A percentile compares a stretch with the other conserved stretches of the same genome.
Conservation (phyloP, 2,888 invertebrate species). For the Cheilosia grossa region DNA sequence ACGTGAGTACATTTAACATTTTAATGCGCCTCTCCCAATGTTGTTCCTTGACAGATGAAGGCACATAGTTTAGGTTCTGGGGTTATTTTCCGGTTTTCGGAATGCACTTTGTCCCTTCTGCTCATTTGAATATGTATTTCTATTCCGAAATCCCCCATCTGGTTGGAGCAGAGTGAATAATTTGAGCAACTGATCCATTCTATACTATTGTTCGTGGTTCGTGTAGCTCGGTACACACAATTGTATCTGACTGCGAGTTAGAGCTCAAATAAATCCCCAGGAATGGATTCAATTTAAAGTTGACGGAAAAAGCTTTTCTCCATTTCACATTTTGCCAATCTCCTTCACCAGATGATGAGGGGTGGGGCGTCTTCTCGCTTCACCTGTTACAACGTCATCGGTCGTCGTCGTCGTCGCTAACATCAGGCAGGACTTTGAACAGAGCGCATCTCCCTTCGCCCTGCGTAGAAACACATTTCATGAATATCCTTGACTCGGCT, state of each 20-base stretch:
- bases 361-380: not conserved
- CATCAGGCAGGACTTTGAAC: slow-evolving; percentile 12
- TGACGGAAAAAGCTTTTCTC: slow-evolving; percentile 71
- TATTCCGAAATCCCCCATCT: slow-evolving; percentile 6
- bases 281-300: slow-evolving; percentile 70
- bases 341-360: not conserved
- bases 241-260: slow-evolving; percentile 36
- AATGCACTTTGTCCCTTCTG: slow-evolving; percentile 67
- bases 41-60: slow-evolving; percentile 70
- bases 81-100: slow-evolving; percentile 67
- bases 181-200: slow-evolving; percentile 34
- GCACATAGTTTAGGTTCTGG: slow-evolving; percentile 60
- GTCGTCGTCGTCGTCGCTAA: not conserved
- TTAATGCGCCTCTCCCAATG: slow-evolving; percentile 44
- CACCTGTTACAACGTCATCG: slow-evolving; percentile 48
- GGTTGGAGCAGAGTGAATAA: slow-evolving; percentile 32
- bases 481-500: slow-evolving; percentile 28
- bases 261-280: slow-evolving; percentile 62
- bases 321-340: slow-evolving; percentile 63
- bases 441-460: not conserved
- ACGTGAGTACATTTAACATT: slow-evolving; percentile 70
- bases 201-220: slow-evolving; percentile 1
- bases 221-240: slow-evolving; percentile 18
- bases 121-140: slow-evolving; percentile 55
- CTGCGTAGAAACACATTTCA: slow-evolving; percentile 34